These are phyloP conservation scores for Euphydryas editha DNA, from an alignment of 2,888 invertebrate species.

Conservation along the genomic window DNA sequence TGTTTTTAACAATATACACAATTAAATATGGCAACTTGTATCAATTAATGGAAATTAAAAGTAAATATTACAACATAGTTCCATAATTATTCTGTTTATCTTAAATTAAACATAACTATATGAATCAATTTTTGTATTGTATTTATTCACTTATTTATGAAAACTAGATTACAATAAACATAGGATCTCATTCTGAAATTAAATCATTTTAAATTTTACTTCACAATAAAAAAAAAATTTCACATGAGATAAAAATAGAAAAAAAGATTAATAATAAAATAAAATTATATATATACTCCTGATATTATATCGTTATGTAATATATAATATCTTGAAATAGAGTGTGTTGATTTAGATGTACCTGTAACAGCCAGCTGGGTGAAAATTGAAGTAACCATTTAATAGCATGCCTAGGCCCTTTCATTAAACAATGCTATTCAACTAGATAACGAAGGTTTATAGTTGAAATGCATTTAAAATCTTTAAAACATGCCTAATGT, in stretches of 20 bases:
- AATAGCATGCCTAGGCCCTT: too few relatives aligned
- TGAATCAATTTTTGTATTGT: neutral
- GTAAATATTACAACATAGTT: constrained; percentile 5
- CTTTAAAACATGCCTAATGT: too few relatives aligned
- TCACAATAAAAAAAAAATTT: constrained; percentile 10
- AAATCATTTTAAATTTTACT: neutral
- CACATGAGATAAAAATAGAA: constrained; percentile 20
- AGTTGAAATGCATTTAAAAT: too few relatives aligned
- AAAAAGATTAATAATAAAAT: constrained; percentile 16
- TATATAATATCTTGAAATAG: neutral
- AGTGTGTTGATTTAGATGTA: too few relatives aligned
- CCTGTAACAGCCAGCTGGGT: neutral
- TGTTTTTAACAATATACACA: neutral
- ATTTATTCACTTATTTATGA: neutral
- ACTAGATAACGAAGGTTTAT: too few relatives aligned
- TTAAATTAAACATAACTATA: constrained; percentile 3
- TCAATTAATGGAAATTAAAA: neutral
- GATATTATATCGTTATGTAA: constrained; percentile 2
- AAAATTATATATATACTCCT: too few relatives aligned
- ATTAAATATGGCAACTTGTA: constrained; percentile 7
- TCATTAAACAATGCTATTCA: too few relatives aligned
- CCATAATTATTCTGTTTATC: neutral
- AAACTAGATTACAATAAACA: neutral
- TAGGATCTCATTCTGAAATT: constrained; percentile 5
- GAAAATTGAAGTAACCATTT: neutral